Base-by-base conservation (phyloP, 2,113 vertebrate species). In the Eidolon helvum region DNA sequence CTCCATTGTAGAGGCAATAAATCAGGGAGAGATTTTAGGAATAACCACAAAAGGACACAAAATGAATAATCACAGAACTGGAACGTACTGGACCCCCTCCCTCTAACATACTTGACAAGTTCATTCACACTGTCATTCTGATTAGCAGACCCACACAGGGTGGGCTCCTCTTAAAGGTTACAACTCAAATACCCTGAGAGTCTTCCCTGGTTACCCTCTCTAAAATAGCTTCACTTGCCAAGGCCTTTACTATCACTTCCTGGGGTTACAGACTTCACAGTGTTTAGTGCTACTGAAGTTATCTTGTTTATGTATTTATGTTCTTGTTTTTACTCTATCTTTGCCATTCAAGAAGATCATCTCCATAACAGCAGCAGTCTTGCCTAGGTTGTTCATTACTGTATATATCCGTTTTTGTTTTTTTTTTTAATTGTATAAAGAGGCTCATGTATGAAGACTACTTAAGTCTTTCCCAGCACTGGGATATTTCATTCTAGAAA, bases 21-120 rank as follows among this genome's bases (percentile, higher is more conserved):
- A 87, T 97, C 86, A 90, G 71, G 74, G 48, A 48, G 78, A 90
- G 55, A 19, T 63, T 86, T 95, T 26, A 86, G 75, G 33, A 90
- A 69, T 89, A 53, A 72, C 33, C 24, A 57, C 43, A 57, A 63
- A 86, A 91, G 61, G 50, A 72, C 43, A 33, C 90, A 94, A 65
- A 87, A 72, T 59, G 15, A 95, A 92, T 74, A 94, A 45, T 10
- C 91, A 87, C 69, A 89, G 59, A 68, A 19, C 38, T 68, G 24
- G 9, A 28, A 5, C 0, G 0, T 5, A n/a, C n/a, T 18, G 26
- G 26, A 6, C 69, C 66, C 50, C 24, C 45, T 57, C 69, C 55
- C 50, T 59, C 43, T 43, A 48, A 78, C 48, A 90, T 10, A n/a
- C 8, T n/a, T 57, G 35, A 19, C 28, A 9, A 38, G 35, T 35